Percentiles rank a stretch among this genome's conserved stretches.
These are phyloP conservation scores for Saccostrea glomerata DNA, from an alignment of 1,140 invertebrate species.

Conservation along the genomic window DNA sequence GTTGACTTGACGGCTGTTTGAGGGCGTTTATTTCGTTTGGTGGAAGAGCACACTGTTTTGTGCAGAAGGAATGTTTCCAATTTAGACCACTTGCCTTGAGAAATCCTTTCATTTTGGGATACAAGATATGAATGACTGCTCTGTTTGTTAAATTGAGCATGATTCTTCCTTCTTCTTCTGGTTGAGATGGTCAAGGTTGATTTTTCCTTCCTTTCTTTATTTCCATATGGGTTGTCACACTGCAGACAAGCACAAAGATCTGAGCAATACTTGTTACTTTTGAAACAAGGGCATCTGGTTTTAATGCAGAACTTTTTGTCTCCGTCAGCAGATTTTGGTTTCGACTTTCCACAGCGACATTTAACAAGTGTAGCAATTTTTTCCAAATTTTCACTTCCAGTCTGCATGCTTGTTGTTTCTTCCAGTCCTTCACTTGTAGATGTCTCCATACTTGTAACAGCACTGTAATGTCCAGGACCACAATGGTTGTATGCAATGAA, in stretches of 20 bases:
- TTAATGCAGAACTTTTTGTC: background rate
- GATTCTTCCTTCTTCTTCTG: too few relatives aligned
- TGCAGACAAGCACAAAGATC: background rate
- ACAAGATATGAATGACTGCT: background rate
- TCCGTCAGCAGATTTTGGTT: background rate
- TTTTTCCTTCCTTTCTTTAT: background rate
- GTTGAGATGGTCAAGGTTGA: background rate
- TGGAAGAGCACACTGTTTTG: background rate
- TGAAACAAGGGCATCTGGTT: background rate
- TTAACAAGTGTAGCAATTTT: background rate
- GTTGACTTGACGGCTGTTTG: background rate
- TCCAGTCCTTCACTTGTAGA: too few relatives aligned
- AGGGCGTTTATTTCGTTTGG: background rate
- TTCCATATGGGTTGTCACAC: background rate
- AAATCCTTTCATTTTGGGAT: background rate
- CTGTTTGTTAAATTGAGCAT: background rate
- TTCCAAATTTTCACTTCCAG: background rate
- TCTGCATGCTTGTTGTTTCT: too few relatives aligned
- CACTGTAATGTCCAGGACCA: background rate
- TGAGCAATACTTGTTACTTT: background rate
- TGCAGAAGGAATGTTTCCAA: background rate
- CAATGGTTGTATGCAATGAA: background rate
- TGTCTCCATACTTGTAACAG: background rate
- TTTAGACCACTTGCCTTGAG: background rate
- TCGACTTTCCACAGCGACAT: background rate